Evolutionary conservation across 2,888 invertebrate species (phyloP).

Genomic region (Mythimna ferrago): DNA sequence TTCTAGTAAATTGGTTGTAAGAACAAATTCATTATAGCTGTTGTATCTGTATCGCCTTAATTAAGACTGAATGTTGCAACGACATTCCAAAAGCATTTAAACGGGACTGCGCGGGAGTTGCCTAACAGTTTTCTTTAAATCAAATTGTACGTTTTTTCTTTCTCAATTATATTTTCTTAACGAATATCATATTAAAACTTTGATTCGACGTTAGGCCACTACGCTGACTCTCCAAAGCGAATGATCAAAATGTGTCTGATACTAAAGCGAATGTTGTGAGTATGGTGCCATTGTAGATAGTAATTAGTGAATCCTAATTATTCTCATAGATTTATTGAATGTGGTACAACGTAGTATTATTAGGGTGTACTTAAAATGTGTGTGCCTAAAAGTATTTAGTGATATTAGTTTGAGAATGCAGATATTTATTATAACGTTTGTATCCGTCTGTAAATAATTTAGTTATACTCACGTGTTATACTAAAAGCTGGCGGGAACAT

Average conservation of each 20-base stretch:
- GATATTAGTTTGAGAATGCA: slow-evolving; percentile 58
- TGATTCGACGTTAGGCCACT: slow-evolving; percentile 22
- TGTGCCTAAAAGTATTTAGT: slow-evolving; percentile 66
- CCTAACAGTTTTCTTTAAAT: slow-evolving; percentile 19
- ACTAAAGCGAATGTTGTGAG: slow-evolving; percentile 56
- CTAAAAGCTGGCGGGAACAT: slow-evolving; percentile 15
- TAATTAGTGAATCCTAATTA: slow-evolving; percentile 49
- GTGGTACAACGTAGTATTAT: slow-evolving; percentile 76
- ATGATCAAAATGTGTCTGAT: slow-evolving; percentile 30
- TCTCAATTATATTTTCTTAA: background rate
- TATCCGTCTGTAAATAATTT: slow-evolving; percentile 50
- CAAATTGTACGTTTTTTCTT: background rate
- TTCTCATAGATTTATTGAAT: slow-evolving; percentile 51
- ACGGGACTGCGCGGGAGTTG: slow-evolving; percentile 22
- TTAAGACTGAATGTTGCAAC: slow-evolving; percentile 72
- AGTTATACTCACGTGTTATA: slow-evolving; percentile 27
- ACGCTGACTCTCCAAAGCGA: background rate
- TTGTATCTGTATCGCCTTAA: slow-evolving; percentile 8
- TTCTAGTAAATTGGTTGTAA: slow-evolving; percentile 1
- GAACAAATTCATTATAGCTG: slow-evolving; percentile 8
- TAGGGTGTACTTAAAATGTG: slow-evolving; percentile 76
- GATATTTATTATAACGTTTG: slow-evolving; percentile 55
- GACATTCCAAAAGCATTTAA: slow-evolving; percentile 81
- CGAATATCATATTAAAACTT: background rate
- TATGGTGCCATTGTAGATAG: slow-evolving; percentile 72